Conservation (phyloP, 2,113 vertebrate species). For the Spheniscus mendiculus region DNA sequence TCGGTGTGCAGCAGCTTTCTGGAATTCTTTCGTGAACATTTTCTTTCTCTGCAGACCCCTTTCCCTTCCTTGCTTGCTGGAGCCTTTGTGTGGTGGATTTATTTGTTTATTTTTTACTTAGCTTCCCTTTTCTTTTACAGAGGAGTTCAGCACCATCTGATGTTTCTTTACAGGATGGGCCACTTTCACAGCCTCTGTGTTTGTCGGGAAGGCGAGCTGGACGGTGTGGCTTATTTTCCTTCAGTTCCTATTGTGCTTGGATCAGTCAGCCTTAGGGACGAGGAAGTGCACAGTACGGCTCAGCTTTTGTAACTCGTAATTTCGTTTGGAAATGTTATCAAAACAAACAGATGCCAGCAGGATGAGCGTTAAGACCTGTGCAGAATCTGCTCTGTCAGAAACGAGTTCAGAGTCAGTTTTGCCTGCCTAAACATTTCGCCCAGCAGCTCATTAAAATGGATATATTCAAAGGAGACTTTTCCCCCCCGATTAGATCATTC, state of each 20-base stretch:
- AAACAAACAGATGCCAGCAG: slow-evolving; percentile 42
- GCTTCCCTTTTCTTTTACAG: not conserved
- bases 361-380: slow-evolving; percentile 9
- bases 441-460: slow-evolving; percentile 21
- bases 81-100: not conserved
- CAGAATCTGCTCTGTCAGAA: slow-evolving; percentile 4
- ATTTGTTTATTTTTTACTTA: not conserved
- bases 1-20: not conserved
- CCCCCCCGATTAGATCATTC: slow-evolving; percentile 13
- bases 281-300: not conserved
- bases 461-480: not conserved
- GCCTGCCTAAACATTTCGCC: slow-evolving; percentile 44
- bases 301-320: not conserved
- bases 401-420: not conserved
- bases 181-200: too few relatives aligned
- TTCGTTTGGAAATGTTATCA: slow-evolving; percentile 17
- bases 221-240: not conserved
- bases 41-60: not conserved
- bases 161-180: not conserved
- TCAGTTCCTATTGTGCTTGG: not conserved
- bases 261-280: not conserved
- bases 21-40: not conserved
- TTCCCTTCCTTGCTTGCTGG: not conserved
- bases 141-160: not conserved
- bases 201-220: not conserved